phyloP scores from a whole-genome alignment of 1,140 invertebrate species.

The Ctenoplectra terminalis region DNA sequence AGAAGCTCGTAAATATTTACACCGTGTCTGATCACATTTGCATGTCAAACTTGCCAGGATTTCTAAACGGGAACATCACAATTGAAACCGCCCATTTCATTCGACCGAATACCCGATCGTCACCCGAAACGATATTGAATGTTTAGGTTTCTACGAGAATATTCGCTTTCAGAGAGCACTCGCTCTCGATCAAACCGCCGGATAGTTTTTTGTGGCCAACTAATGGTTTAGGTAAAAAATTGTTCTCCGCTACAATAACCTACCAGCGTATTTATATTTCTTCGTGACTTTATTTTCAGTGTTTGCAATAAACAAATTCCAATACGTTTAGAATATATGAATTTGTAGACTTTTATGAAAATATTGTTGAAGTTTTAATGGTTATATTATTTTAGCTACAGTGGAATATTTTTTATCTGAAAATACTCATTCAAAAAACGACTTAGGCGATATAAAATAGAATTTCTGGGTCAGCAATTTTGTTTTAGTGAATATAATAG shows the following conservation, averaged over 20 bases:
- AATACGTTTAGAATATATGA: background rate
- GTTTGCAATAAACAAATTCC: background rate
- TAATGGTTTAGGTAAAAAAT: background rate
- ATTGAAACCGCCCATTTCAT: conserved; percentile 32
- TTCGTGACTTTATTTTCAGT: background rate
- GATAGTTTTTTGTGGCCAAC: background rate
- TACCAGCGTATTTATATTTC: background rate
- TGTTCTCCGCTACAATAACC: background rate
- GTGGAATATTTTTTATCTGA: too few species aligned
- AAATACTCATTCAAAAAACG: too few species aligned
- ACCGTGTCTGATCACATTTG: conserved; percentile 35
- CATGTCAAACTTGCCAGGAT: conserved; percentile 34
- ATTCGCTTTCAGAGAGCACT: background rate
- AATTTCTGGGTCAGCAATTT: too few species aligned
- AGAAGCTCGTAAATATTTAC: conserved; percentile 34
- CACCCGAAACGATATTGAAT: conserved; percentile 29
- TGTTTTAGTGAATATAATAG: too few species aligned
- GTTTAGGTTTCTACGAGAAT: conserved; percentile 26
- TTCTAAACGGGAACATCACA: conserved; percentile 42
- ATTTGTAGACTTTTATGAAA: background rate
- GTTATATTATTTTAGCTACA: too few species aligned
- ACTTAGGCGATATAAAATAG: too few species aligned
- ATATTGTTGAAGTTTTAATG: too few species aligned
- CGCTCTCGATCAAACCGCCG: background rate
- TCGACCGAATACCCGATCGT: conserved; percentile 18